A percentile compares a stretch with the other conserved stretches of the same genome.
These are phyloP conservation scores for Phalacrocorax aristotelis DNA, from an alignment of 2,113 vertebrate species.

Conservation along the genomic window DNA sequence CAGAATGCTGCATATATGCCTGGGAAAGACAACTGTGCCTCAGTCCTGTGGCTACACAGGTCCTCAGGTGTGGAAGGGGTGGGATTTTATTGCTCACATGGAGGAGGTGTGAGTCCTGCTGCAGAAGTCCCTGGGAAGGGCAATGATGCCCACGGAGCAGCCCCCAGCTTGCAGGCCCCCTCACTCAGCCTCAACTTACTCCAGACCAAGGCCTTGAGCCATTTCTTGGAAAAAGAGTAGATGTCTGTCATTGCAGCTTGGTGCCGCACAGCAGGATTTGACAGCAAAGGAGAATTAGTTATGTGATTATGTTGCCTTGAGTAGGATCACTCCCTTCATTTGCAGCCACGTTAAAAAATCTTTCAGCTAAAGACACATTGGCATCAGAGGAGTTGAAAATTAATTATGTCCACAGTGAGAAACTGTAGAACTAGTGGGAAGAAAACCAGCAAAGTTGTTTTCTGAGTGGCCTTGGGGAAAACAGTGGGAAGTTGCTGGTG, in stretches of 20 bases:
- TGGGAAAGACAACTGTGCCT: not conserved
- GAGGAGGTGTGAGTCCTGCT: not conserved
- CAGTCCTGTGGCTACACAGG: not conserved
- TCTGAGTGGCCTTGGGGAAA: not conserved
- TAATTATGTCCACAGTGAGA: not conserved
- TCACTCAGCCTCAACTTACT: rapidly evolving
- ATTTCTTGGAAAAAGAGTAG: not conserved
- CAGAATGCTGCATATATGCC: not conserved
- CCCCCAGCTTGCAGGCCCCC: not conserved
- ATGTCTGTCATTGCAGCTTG: not conserved
- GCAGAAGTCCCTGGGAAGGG: not conserved
- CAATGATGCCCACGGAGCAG: rapidly evolving
- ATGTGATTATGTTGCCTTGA: not conserved
- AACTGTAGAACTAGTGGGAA: not conserved
- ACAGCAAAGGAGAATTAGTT: not conserved
- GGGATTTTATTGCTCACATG: not conserved
- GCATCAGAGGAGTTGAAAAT: not conserved
- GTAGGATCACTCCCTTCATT: not conserved
- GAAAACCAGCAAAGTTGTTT: not conserved
- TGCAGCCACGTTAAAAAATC: not conserved
- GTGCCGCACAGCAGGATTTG: not conserved
- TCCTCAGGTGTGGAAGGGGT: not conserved
- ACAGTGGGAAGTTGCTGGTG: not conserved
- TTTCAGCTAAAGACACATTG: not conserved
- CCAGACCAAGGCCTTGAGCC: not conserved